Evolutionary conservation across 2,888 invertebrate genomes (phyloP), one percentile per base, ranked within the genome.

Genomic region (Lithophane leautieri): DNA sequence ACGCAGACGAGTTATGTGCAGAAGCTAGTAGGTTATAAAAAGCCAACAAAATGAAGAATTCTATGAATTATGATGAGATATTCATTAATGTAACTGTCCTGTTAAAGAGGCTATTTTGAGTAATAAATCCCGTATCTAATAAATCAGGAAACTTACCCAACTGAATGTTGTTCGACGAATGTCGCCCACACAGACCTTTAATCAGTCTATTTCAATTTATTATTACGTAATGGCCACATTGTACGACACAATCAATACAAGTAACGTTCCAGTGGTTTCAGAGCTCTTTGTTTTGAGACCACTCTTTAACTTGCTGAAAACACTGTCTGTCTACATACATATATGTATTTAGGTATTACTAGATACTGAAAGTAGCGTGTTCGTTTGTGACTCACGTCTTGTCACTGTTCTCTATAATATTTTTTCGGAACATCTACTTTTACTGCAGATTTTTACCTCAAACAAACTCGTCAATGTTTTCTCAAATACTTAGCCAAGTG

Each of bases 191-290:
- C 58, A 62, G 34, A 70, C 58, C 62, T 79, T 67, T 67, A 73
- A 73, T 70, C 70, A 73, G 73, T 79, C 73, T 67, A 81, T 61
- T 83, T 78, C 58, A 79, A 83, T 79, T 83, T 81, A 83, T 79
- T 81, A 73, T 73, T 70, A 70, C 70, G 84, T 73, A 83, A 78
- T 69, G 19, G 65, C 40, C 54, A 56, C 60, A 34, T 34, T 73
- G 72, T 77, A 72, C 69, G 58, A 40, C 50, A 56, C 34, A 83
- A 81, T 83, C 72, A 60, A 78, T 72, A 65, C 58, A 65, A 56
- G 67, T 34, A 56, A 54, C 25, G 83, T 74, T 73, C 42, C 47
- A 67, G 42, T 60, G 40, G 58, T 62, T 73, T 65, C 50, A 69
- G 40, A 56, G 11, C 11, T 47, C 50, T 60, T 69, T 69, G 60